Evolutionary conservation across 2,797 vertebrate genomes (phyloP).

Genomic region (Silurus aristotelis): DNA sequence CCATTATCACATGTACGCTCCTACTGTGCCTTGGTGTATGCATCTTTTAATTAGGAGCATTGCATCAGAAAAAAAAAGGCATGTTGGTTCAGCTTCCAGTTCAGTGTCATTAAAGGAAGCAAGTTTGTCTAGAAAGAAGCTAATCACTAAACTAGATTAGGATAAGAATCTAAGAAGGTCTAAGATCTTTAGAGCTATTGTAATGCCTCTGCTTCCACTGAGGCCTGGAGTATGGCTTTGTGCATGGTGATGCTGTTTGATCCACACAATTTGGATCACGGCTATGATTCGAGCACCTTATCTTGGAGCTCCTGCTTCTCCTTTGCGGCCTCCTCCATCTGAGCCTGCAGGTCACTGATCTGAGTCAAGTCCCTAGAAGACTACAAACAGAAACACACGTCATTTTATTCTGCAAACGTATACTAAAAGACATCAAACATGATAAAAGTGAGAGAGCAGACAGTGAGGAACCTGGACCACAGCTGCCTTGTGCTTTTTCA

Average conservation of each 20-base stretch:
- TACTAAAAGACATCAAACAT: neutral
- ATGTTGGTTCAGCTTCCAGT: constrained; percentile 62
- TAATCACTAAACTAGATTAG: constrained; percentile 71
- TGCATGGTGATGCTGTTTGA: neutral
- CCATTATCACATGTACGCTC: neutral
- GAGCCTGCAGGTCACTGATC: constrained; percentile 94
- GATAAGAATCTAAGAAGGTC: constrained; percentile 63
- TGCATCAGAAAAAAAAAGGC: constrained; percentile 65
- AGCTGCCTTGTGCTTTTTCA: constrained; percentile 97
- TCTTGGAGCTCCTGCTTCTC: constrained; percentile 97
- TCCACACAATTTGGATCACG: neutral
- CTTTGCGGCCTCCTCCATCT: constrained; percentile 91
- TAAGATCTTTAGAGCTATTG: constrained; percentile 27
- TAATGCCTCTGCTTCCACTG: neutral
- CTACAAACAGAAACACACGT: constrained; percentile 64
- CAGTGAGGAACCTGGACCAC: constrained; percentile 86
- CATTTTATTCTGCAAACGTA: neutral
- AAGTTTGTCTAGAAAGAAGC: constrained; percentile 61
- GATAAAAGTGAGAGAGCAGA: neutral
- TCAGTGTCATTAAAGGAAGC: constrained; percentile 66
- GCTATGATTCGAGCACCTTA: constrained; percentile 80
- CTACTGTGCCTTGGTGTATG: neutral
- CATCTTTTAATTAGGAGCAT: constrained; percentile 65
- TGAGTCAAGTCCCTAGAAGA: constrained; percentile 91
- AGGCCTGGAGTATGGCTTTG: neutral